These are phyloP conservation scores for Ceratosolen solmsi DNA, from an alignment of 1,140 invertebrate genomes.

Conservation along the genomic window DNA sequence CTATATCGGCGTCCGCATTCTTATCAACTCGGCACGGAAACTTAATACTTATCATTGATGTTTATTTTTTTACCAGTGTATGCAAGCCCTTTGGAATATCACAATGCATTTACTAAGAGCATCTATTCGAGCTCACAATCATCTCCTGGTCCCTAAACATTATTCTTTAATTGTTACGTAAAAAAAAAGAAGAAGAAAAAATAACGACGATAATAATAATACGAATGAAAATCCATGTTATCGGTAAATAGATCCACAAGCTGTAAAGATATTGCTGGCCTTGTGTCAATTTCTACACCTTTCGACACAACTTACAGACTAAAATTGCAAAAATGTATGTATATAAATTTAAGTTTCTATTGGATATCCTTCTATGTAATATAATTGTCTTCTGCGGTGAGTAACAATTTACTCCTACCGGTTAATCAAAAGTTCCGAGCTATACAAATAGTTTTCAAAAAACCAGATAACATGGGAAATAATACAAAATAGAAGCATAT, in stretches of 20 bases:
- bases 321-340: background rate
- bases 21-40: background rate
- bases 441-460: background rate
- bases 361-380: background rate
- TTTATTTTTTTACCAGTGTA: background rate
- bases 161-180: background rate
- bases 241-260: background rate
- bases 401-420: background rate
- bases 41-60: conserved; percentile 23
- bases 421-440: background rate
- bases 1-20: background rate
- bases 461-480: too few species aligned
- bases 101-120: conserved; percentile 35
- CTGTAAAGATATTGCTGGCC: background rate
- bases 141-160: background rate
- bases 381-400: background rate
- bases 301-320: background rate
- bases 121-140: background rate
- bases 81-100: conserved; percentile 19
- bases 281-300: background rate
- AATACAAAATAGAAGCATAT: background rate
- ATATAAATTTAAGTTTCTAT: conserved; percentile 1
- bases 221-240: background rate
- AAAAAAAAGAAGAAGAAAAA: background rate
- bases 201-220: background rate